These are phyloP conservation scores for Hydrotaea cyrtoneurina DNA, from an alignment of 2,888 invertebrate species.

Conservation along the genomic window DNA sequence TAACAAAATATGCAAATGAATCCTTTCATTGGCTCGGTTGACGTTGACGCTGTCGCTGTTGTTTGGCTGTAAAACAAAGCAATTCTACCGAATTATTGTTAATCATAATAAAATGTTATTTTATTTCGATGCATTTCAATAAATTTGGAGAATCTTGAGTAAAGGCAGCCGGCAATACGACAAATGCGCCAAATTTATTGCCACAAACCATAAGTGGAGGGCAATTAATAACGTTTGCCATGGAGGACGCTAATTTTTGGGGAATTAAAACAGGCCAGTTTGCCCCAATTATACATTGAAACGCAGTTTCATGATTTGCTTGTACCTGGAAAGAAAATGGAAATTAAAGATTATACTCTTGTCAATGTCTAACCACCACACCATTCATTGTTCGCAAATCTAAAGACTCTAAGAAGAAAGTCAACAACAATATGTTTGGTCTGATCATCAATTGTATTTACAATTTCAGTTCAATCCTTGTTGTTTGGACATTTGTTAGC, in stretches of 20 bases:
- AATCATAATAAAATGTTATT: slow-evolving; percentile 23
- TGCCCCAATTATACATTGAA: too few species aligned
- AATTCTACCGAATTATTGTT: not conserved
- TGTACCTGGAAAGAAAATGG: too few species aligned
- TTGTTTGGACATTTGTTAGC: slow-evolving; percentile 28
- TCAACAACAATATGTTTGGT: not conserved
- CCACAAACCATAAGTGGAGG: not conserved
- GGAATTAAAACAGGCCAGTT: too few species aligned
- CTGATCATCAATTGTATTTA: not conserved
- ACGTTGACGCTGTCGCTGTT: not conserved
- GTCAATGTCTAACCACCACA: too few species aligned
- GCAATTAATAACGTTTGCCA: not conserved
- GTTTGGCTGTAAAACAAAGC: slow-evolving; percentile 5
- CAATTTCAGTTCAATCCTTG: not conserved
- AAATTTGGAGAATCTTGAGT: not conserved
- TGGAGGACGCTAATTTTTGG: too few species aligned
- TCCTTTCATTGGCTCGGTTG: not conserved
- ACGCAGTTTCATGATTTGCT: too few species aligned
- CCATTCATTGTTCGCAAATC: too few species aligned
- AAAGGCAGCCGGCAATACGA: not conserved
- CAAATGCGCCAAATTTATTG: not conserved
- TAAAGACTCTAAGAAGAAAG: too few species aligned
- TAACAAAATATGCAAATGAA: slow-evolving; percentile 5
- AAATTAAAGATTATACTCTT: too few species aligned
- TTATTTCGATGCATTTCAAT: slow-evolving; percentile 3